Evolutionary conservation across 1,140 invertebrate genomes (phyloP), one percentile per base, ranked within the genome.

Genomic region (Heliconius melpomene): DNA sequence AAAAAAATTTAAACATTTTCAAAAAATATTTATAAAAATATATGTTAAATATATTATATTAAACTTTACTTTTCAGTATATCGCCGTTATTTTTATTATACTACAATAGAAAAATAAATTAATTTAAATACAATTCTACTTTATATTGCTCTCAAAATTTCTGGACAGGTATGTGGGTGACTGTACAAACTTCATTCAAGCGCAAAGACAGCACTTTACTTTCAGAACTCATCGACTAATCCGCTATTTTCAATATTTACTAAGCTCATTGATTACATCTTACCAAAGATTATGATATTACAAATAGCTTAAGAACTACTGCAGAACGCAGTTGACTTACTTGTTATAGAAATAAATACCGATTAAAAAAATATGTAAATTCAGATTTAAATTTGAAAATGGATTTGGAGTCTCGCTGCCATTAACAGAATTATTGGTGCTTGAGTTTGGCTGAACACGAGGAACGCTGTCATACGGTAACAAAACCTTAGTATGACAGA

Each of bases 201-300:
- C 13, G 40, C 40, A 46, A 46, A 46, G 40, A 74, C 81, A 72
- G 77, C 78, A 84, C 81, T 83, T 84, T 81, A 66, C 83, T 84
- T 83, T 82, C 70, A 79, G 75, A 81, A 83, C 79, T 81, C 77
- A 70, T 73, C 74, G 54, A 81, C 79, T 75, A 79, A 81, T 79
- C 77, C 74, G 50, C 52, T 75, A 52, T 75, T 78, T 32, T 32
- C 3, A 78, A 78, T 81, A 46, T 78, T 60, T 60, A 54, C 26
- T 75, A 81, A 78, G 71, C 52, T 74, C 79, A 81, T 78, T 81
- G 72, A 77, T 80, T 78, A 38, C 52, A 73, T 60, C 66, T 76
- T 72, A 60, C 74, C 46, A 76, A 77, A 77, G 32, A 77, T 32
- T 54, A 57, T 76, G 26, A 66, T 66, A 66, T 66, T 26, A 13